These are phyloP conservation scores for Charadrius vociferus DNA, from an alignment of 2,113 vertebrate species.

Conservation along the genomic window DNA sequence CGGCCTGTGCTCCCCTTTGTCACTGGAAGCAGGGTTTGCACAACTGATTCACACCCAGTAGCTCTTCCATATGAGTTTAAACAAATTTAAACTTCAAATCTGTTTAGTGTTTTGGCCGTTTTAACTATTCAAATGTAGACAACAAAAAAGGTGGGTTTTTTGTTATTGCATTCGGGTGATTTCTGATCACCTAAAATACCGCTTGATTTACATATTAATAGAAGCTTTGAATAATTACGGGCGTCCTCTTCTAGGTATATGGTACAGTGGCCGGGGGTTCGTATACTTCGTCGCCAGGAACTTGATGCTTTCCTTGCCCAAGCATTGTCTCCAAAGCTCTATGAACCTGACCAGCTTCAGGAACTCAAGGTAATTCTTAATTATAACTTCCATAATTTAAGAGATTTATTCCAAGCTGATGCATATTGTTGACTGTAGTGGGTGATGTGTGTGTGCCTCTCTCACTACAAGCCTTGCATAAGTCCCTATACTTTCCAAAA, in stretches of 20 bases:
- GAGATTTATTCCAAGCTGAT: not conserved
- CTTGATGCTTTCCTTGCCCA: constrained; percentile 97
- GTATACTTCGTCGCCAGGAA: constrained; percentile 94
- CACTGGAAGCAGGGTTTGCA: not conserved
- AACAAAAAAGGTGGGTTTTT: not conserved
- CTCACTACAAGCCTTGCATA: not conserved
- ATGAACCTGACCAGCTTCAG: constrained; percentile 96
- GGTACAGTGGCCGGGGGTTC: constrained; percentile 96
- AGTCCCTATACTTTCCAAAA: not conserved
- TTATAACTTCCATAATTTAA: not conserved
- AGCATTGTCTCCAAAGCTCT: constrained; percentile 95
- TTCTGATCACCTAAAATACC: not conserved
- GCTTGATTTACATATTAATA: not conserved
- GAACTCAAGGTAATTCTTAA: constrained; percentile 90
- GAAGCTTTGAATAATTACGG: not conserved
- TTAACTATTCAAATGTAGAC: not conserved
- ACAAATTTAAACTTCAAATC: not conserved
- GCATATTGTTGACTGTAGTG: not conserved
- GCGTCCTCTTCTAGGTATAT: constrained; percentile 82
- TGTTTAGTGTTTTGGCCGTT: not conserved
- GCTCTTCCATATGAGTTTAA: not conserved
- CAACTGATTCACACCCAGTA: not conserved
- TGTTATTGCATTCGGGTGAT: not conserved
- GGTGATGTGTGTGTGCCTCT: not conserved
- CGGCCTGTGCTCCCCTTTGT: not conserved